Evolutionary conservation across 2,888 invertebrate genomes (phyloP).

Genomic region (Drosophila leonis): DNA sequence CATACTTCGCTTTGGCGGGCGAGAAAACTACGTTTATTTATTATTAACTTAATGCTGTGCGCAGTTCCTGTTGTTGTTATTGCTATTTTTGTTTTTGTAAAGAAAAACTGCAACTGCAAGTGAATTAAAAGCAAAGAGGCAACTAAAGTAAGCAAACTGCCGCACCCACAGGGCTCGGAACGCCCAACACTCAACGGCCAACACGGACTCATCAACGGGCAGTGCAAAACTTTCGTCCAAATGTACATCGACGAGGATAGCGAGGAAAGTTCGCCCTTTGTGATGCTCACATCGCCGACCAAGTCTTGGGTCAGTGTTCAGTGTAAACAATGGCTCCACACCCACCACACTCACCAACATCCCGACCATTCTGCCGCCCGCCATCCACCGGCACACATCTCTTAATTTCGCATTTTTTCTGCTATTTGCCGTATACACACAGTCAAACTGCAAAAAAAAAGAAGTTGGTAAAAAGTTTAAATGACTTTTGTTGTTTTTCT

Average conservation of each 20-base stretch:
- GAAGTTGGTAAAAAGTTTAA: conserved; percentile 78
- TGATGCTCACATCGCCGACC: conserved; percentile 89
- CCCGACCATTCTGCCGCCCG: conserved; percentile 3
- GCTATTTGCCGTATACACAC: conserved; percentile 48
- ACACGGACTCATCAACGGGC: conserved; percentile 49
- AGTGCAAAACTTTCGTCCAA: conserved; percentile 73
- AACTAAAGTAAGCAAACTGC: conserved; percentile 64
- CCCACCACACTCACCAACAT: background rate
- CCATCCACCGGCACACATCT: conserved; percentile 57
- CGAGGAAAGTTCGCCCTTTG: conserved; percentile 89
- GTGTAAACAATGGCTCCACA: conserved; percentile 75
- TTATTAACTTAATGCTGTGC: conserved; percentile 74
- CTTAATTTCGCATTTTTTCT: conserved; percentile 72
- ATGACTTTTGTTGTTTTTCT: conserved; percentile 82
- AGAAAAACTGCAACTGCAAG: conserved; percentile 66
- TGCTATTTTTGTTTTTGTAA: conserved; percentile 44
- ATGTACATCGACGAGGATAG: conserved; percentile 87
- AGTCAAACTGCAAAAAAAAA: conserved; percentile 32
- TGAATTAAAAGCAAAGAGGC: conserved; percentile 73
- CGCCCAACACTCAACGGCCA: conserved; percentile 21
- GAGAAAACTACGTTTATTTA: conserved; percentile 75
- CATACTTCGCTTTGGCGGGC: conserved; percentile 25
- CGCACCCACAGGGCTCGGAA: conserved; percentile 35
- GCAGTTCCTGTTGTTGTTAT: conserved; percentile 24
- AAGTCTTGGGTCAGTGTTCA: conserved; percentile 87